phyloP scores from a whole-genome alignment of 2,888 invertebrate genomes.

The Agriopis aurantiaria region DNA sequence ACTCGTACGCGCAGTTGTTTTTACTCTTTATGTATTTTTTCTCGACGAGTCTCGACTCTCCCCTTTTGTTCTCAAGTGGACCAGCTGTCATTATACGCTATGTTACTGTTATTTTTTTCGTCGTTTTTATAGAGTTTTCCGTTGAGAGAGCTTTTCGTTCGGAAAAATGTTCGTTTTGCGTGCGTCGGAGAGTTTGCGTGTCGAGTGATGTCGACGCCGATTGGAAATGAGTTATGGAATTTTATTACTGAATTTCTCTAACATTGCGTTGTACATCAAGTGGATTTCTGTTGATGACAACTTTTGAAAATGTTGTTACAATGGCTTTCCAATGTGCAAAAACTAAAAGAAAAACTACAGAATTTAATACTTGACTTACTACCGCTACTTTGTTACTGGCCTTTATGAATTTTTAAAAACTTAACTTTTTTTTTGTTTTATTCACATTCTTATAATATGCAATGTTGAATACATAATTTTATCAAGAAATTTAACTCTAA shows the following conservation, averaged over 20 bases:
- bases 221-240: conserved; percentile 81
- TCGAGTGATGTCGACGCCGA: conserved; percentile 77
- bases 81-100: conserved; percentile 88
- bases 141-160: conserved; percentile 83
- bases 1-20: conserved; percentile 80
- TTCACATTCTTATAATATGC: too few relatives aligned
- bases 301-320: conserved; percentile 45
- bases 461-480: too few relatives aligned
- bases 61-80: conserved; percentile 87
- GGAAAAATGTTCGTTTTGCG: conserved; percentile 86
- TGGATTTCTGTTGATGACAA: conserved; percentile 58
- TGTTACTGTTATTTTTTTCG: conserved; percentile 86
- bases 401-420: background rate
- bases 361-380: background rate
- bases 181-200: conserved; percentile 84
- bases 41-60: conserved; percentile 83
- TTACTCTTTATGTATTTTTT: conserved; percentile 84
- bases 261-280: conserved; percentile 57
- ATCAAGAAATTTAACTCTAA: too few relatives aligned
- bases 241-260: conserved; percentile 66
- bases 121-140: conserved; percentile 85
- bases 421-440: too few relatives aligned
- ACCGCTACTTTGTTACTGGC: background rate
- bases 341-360: background rate
- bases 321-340: conserved; percentile 2